Base-by-base conservation (phyloP, 2,888 invertebrate genomes). In the Sicus ferrugineus region DNA sequence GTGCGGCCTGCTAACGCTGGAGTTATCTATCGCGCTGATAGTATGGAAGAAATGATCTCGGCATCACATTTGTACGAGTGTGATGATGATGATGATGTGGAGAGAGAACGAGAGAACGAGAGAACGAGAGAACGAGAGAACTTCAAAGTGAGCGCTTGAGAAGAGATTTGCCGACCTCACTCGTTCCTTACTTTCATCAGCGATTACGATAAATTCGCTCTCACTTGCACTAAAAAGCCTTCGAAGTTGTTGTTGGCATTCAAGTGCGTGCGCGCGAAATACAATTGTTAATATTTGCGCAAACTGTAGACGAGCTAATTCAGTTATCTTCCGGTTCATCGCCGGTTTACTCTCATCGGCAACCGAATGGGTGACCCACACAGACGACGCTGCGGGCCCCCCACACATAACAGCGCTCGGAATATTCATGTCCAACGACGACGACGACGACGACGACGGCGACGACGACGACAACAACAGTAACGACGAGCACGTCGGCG, bases 391-490 rank as follows among this genome's bases (percentile, higher is more conserved):
- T 54, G 54, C 80, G 79, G 79, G 78, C 73, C 77, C 79, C 78
- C 77, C 19, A 67, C 14, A 72, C 80, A 81, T 81, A 81, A 81
- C 79, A 77, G 80, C 79, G 78, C 11, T 11, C 81, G 79, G 81
- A 79, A 81, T 81, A 81, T 81, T 81, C 81, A 81, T 81, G 81
- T 81, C 79, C 76, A 75, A 76, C 75, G 78, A 78, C 75, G 59
- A 77, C 76, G 77, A 75, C 74, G 67, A 70, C 73, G 74, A 75
- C 73, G 70, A 69, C 52, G 54, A 23, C 68, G 65, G 19, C 28
- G 64, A 34, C n/a, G 59, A 46, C 42, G 46, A 30, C 52, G 64
- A 64, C 19, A 54, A 38, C 62, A 58, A 65, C 48, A 69, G 70
- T 64, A 64, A 63, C 59, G 70, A 65, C 68, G 58, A 73, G 73